Conservation (phyloP, 1,140 invertebrate genomes). For the Drosophila rufa region DNA sequence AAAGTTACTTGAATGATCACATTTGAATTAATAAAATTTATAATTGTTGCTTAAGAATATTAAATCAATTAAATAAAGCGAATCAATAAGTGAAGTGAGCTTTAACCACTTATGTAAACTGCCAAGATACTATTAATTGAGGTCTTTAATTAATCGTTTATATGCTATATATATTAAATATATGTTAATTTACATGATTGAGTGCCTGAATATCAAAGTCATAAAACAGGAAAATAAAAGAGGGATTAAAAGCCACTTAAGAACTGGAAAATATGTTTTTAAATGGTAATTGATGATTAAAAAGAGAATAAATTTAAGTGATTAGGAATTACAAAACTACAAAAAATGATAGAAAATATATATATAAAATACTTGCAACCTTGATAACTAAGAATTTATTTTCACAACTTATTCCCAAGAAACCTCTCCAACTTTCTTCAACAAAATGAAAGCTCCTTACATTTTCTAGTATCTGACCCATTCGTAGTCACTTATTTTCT, state of each 20-base stretch:
- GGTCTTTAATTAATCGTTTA: slow-evolving; percentile 26
- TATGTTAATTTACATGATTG: slow-evolving; percentile 2
- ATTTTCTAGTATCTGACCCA: not conserved
- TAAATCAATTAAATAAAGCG: not conserved
- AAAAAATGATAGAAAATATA: not conserved
- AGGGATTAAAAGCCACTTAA: not conserved
- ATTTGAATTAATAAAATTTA: not conserved
- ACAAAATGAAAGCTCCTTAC: not conserved
- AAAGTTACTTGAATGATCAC: not conserved
- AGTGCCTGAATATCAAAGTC: not conserved
- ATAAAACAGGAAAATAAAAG: not conserved
- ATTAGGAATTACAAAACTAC: too few species aligned
- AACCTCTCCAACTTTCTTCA: not conserved
- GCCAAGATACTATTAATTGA: slow-evolving; percentile 1
- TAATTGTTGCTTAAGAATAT: not conserved
- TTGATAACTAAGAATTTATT: not conserved
- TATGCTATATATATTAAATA: slow-evolving; percentile 4
- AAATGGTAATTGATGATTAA: too few species aligned
- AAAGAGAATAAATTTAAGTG: too few species aligned
- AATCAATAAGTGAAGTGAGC: not conserved
- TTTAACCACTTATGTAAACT: slow-evolving; percentile 19
- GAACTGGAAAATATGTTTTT: too few species aligned
- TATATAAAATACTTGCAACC: not conserved
- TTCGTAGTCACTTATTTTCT: not conserved
- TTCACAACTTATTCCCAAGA: not conserved